Percentiles rank a stretch among this genome's conserved stretches.
These are phyloP conservation scores for Nezara viridula DNA, from an alignment of 2,888 invertebrate genomes.

Conservation along the genomic window DNA sequence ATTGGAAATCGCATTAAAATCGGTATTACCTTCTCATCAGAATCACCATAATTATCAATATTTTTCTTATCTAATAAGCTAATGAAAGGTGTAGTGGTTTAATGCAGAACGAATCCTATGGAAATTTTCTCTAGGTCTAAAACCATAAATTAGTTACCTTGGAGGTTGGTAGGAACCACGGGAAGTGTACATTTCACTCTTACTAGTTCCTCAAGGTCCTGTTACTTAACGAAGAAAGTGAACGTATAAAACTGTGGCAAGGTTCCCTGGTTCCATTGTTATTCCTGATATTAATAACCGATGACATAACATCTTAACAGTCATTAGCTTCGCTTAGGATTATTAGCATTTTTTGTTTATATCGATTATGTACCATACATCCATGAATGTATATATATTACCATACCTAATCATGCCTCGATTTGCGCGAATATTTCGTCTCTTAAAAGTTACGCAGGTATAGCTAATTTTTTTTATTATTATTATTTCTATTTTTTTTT, in stretches of 20 bases:
- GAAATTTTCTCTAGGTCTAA: not conserved
- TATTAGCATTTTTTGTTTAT: not conserved
- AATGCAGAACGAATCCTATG: not conserved
- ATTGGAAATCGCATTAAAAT: too few species aligned
- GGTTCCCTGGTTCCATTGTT: slow-evolving; percentile 12
- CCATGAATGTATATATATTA: not conserved
- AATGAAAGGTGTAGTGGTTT: not conserved
- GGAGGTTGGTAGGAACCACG: not conserved
- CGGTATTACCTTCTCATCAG: not conserved
- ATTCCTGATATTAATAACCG: not conserved
- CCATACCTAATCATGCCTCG: too few species aligned
- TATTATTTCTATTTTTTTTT: too few species aligned
- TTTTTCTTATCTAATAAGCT: not conserved
- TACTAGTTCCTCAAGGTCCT: slow-evolving; percentile 14
- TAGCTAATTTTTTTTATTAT: too few species aligned
- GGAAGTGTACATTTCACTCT: slow-evolving; percentile 2
- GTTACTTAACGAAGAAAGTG: slow-evolving; percentile 35
- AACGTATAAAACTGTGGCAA: not conserved
- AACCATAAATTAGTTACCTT: not conserved
- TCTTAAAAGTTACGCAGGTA: too few species aligned
- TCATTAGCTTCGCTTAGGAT: not conserved
- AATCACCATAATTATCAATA: not conserved
- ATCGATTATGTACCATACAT: not conserved
- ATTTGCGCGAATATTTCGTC: too few species aligned
- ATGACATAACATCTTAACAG: not conserved